phyloP scores from a whole-genome alignment of 2,113 vertebrate species.

The Sterrhoptilus dennistouni region DNA sequence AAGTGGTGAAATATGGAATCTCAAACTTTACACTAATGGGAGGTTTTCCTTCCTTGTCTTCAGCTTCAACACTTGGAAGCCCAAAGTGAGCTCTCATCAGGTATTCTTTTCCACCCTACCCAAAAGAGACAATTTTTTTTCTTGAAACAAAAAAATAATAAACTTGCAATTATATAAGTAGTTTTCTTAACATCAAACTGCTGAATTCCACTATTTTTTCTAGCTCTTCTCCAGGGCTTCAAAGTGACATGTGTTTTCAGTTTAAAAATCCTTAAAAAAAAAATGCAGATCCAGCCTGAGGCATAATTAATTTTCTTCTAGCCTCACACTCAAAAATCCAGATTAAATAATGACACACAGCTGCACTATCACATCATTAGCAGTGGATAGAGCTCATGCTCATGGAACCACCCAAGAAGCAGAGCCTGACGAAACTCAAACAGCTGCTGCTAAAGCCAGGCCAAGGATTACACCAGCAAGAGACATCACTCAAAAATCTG shows the following conservation, averaged over 20 bases:
- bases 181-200: not conserved
- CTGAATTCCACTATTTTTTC: not conserved
- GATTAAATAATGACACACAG: not conserved
- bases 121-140: not conserved
- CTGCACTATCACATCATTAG: not conserved
- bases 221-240: not conserved
- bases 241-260: not conserved
- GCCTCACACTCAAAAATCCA: not conserved
- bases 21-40: slow-evolving; percentile 98
- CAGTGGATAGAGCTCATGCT: not conserved
- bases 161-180: not conserved
- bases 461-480: slow-evolving; percentile 21
- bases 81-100: slow-evolving; percentile 97
- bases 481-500: not conserved
- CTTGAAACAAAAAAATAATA: not conserved
- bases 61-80: slow-evolving; percentile 94
- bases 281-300: not conserved
- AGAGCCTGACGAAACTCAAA: not conserved
- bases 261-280: not conserved
- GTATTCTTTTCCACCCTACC: slow-evolving; percentile 95
- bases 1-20: slow-evolving; percentile 98
- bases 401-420: not conserved
- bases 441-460: not conserved
- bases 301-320: not conserved
- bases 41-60: slow-evolving; percentile 97